Evolutionary conservation across 1,140 invertebrate species (phyloP), one percentile per base, ranked within the genome.

Genomic region (Brachionus manjavacas): DNA sequence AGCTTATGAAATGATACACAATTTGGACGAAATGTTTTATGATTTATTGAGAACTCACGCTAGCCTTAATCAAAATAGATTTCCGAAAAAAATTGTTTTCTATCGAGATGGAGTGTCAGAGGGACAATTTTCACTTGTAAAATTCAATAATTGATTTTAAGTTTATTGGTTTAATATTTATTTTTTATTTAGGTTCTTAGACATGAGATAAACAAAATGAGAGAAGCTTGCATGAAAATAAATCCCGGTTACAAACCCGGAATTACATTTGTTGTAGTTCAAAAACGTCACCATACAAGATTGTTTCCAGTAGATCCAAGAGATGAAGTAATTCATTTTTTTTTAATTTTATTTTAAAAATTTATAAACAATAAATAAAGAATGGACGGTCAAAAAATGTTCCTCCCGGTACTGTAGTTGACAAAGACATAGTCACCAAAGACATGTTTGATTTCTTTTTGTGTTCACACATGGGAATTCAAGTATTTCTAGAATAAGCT

Each of bases 361-460:
- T 12, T 46, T 46, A 46, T 3, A 31, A 31, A 12, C 3, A 46
- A 46, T 60, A 66, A 41, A 85, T 85, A 16, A 95, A 98, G 90
- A 96, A 95, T 84, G 97, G 97, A 16, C 97, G 98, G 88, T 96
- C 95, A 84, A 97, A 96, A 49, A 99, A 99, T 91, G 99, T 99
- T 87, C 97, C 97, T 20, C 97, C 97, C 8, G 97, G 97, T 83
- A 99, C 97, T 49, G 99, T 97, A 2, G 97, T 99, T 31, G 97
- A 99, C 91, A 94, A 98, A 81, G 96, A 96, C 84, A 99, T 99
- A 87, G 99, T 97, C 25, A 97, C 99, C 91, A 97, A 97, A 66
- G 99, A 97, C 7, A 97, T 99, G 90, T 99, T 99, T 90, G 97
- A 99, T 90, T 99, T 99, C 90, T 99, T 99, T 90, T 91, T 99